Percentiles rank a stretch among this genome's conserved stretches.
Conservation (phyloP, 2,113 vertebrate genomes). For the Myotis davidii region DNA sequence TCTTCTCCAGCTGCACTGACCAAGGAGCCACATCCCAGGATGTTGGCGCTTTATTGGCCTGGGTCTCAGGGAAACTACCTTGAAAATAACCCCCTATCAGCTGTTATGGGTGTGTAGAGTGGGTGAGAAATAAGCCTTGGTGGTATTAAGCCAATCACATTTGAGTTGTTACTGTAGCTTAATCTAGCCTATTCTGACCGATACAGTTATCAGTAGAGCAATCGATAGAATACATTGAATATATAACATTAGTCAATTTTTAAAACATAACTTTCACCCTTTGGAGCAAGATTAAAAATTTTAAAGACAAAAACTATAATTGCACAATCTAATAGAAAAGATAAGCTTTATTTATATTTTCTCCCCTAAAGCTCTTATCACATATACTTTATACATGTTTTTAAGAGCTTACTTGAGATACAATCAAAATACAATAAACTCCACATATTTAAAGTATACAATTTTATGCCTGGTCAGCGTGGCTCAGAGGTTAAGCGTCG, state of each 20-base stretch:
- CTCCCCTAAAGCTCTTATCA: neutral
- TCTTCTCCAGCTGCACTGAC: neutral
- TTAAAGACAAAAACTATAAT: slow-evolving; percentile 17
- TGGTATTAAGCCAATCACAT: neutral
- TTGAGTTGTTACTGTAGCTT: neutral
- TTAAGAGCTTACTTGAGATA: neutral
- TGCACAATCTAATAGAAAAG: neutral
- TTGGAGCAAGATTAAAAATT: slow-evolving; percentile 33
- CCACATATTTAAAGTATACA: neutral
- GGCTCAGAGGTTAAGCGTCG: no score
- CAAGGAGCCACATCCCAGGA: neutral
- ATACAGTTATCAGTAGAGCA: neutral
- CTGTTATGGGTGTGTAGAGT: neutral
- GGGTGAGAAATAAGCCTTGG: neutral
- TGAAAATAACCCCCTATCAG: neutral
- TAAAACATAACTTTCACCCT: slow-evolving; percentile 3
- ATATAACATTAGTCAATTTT: neutral
- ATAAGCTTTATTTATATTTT: neutral
- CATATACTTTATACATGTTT: neutral
- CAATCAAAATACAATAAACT: neutral
- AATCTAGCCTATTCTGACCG: neutral
- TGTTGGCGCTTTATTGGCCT: neutral
- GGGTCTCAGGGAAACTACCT: neutral
- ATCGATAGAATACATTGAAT: neutral
- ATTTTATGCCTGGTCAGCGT: neutral